Percentiles rank a stretch among this genome's conserved stretches.
Conservation (phyloP, 2,113 vertebrate species). For the Seriola aureovittata region DNA sequence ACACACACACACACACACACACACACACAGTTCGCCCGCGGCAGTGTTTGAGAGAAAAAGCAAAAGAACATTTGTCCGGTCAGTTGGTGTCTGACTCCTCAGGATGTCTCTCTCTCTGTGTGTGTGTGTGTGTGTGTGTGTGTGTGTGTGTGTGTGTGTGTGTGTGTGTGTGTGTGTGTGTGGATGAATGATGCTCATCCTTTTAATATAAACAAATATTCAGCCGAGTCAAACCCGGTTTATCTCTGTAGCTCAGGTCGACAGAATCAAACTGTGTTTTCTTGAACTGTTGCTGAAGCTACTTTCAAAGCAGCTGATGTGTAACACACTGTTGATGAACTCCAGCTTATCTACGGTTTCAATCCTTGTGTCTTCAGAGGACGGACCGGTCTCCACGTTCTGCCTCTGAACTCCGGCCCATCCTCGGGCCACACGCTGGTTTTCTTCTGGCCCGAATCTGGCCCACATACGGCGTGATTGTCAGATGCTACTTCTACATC, state of each 20-base stretch:
- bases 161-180: slow-evolving; percentile 12
- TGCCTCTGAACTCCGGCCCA: too few species aligned
- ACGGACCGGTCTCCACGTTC: too few species aligned
- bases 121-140: too few species aligned
- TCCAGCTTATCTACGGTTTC: too few species aligned
- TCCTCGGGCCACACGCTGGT: too few species aligned
- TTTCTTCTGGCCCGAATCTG: too few species aligned
- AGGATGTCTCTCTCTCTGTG: slow-evolving; percentile 13
- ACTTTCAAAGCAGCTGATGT: too few species aligned
- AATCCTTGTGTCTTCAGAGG: too few species aligned
- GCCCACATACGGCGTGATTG: too few species aligned
- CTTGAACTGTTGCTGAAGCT: too few species aligned
- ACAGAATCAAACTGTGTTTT: not conserved
- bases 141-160: slow-evolving; percentile 26
- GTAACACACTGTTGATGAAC: too few species aligned
- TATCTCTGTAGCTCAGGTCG: not conserved
- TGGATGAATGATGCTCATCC: slow-evolving; percentile 27
- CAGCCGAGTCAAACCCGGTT: slow-evolving; percentile 18
- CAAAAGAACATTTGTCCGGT: slow-evolving; percentile 71
- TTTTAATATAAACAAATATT: slow-evolving; percentile 31
- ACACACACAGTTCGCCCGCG: slow-evolving; percentile 38
- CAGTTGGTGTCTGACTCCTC: slow-evolving; percentile 66
- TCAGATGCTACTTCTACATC: too few species aligned
- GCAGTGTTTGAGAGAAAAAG: slow-evolving; percentile 62
- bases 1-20: slow-evolving; percentile 18